Evolutionary conservation across 2,888 invertebrate species (phyloP).

Genomic region (Lasius platythorax): DNA sequence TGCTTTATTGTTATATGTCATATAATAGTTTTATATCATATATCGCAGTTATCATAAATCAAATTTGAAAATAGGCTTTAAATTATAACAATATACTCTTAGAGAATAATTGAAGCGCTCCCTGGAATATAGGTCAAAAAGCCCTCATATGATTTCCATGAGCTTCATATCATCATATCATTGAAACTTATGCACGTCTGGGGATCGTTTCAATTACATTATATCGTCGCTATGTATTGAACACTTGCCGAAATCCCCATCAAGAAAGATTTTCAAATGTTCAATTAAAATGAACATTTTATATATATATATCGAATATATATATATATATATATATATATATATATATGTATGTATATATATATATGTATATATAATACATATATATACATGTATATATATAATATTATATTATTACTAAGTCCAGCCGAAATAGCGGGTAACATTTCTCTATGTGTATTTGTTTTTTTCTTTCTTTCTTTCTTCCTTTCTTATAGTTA

Average conservation of each 20-base stretch:
- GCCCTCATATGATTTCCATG: slow-evolving; percentile 73
- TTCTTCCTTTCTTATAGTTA: slow-evolving; percentile 76
- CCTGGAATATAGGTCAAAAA: slow-evolving; percentile 79
- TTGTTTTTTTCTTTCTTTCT: slow-evolving; percentile 41
- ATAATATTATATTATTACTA: slow-evolving; percentile 71
- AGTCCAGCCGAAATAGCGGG: slow-evolving; percentile 72
- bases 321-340: no score
- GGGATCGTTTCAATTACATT: slow-evolving; percentile 79
- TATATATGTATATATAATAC: slow-evolving; percentile 46
- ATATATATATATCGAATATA: slow-evolving; percentile 28
- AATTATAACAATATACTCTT: slow-evolving; percentile 82
- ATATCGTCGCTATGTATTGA: slow-evolving; percentile 77
- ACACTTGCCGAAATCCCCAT: slow-evolving; percentile 77
- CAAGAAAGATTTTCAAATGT: slow-evolving; percentile 76
- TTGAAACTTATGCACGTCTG: slow-evolving; percentile 74
- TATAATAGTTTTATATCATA: slow-evolving; percentile 83
- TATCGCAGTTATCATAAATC: slow-evolving; percentile 84
- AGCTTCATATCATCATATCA: slow-evolving; percentile 66
- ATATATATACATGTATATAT: slow-evolving; percentile 44
- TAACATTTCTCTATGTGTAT: slow-evolving; percentile 70
- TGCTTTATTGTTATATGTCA: slow-evolving; percentile 84
- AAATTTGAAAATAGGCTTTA: slow-evolving; percentile 84
- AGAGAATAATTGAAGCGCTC: slow-evolving; percentile 82
- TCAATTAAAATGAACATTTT: slow-evolving; percentile 77
- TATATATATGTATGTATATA: slow-evolving; percentile 42